These are phyloP conservation scores for Cyanoderma ruficeps DNA, from an alignment of 2,113 vertebrate species.

Conservation along the genomic window DNA sequence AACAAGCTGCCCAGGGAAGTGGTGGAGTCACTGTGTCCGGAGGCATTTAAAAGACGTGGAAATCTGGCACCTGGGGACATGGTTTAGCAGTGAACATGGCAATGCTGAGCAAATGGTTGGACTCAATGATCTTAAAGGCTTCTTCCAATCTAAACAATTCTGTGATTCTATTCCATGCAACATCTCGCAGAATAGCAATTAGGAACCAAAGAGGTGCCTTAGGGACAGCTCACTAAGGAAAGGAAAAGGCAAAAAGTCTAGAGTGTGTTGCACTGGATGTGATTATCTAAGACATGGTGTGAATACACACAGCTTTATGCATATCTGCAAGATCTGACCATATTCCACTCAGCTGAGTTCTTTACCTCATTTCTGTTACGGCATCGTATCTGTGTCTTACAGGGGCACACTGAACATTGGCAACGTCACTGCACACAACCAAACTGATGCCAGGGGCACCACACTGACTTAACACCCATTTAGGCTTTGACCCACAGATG, in stretches of 20 bases:
- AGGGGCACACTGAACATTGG: not conserved
- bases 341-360: not conserved
- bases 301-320: not conserved
- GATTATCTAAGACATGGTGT: fast-evolving
- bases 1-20: not conserved
- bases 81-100: not conserved
- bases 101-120: not conserved
- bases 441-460: not conserved
- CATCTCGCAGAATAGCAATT: not conserved
- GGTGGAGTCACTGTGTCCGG: not conserved
- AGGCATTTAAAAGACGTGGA: not conserved
- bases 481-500: not conserved
- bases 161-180: not conserved
- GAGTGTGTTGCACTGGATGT: not conserved
- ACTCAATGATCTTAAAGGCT: not conserved
- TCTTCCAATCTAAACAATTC: not conserved
- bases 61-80: not conserved
- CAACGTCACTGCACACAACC: not conserved
- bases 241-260: not conserved
- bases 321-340: not conserved
- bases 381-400: not conserved
- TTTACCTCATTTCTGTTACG: not conserved
- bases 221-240: not conserved
- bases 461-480: fast-evolving
- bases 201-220: not conserved